phyloP scores from a whole-genome alignment of 1,140 invertebrate species.

The Heliconius eleuchia region DNA sequence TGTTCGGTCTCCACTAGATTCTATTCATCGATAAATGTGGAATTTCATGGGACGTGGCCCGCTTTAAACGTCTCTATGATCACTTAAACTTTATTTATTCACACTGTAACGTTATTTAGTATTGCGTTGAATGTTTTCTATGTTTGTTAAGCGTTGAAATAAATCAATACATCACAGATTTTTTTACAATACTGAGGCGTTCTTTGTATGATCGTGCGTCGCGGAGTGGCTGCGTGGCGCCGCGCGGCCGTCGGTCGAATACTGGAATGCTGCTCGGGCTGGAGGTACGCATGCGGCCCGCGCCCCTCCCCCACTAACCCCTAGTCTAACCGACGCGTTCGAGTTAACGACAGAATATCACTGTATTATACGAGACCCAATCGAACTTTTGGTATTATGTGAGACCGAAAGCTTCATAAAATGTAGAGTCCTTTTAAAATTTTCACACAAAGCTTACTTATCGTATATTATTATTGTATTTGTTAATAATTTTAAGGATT shows the following conservation, averaged over 20 bases:
- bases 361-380: conserved; percentile 38
- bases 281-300: conserved; percentile 68
- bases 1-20: conserved; percentile 75
- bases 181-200: conserved; percentile 78
- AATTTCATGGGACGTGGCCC: conserved; percentile 79
- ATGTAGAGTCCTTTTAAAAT: conserved; percentile 10
- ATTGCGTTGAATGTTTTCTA: conserved; percentile 46
- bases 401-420: conserved; percentile 19
- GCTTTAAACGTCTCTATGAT: conserved; percentile 53
- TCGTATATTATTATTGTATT: neutral
- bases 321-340: conserved; percentile 61
- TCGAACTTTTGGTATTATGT: conserved; percentile 11
- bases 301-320: conserved; percentile 47
- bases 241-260: conserved; percentile 68
- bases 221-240: conserved; percentile 56
- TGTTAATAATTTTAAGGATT: neutral
- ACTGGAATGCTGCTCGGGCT: conserved; percentile 70
- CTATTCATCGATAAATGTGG: conserved; percentile 80
- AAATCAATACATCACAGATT: conserved; percentile 82
- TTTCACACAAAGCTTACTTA: neutral
- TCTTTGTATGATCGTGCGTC: conserved; percentile 77
- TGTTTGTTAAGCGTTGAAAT: conserved; percentile 70
- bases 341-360: conserved; percentile 54
- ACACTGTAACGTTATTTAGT: conserved; percentile 41
- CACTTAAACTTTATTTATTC: conserved; percentile 50